These are phyloP conservation scores for Drosophila stalkeri DNA, from an alignment of 2,888 invertebrate genomes.

Conservation along the genomic window DNA sequence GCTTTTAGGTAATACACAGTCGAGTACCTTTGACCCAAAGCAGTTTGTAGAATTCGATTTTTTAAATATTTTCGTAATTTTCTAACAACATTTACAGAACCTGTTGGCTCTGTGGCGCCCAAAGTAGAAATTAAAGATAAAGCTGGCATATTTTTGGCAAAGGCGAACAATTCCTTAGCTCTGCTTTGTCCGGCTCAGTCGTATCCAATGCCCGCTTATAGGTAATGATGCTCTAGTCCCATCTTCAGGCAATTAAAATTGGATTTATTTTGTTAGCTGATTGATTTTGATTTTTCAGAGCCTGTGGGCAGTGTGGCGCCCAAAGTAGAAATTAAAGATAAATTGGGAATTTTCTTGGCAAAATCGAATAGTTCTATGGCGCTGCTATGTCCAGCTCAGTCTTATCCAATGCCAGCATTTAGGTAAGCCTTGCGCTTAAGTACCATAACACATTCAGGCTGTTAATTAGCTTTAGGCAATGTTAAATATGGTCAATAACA, in stretches of 20 bases:
- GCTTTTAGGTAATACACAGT: constrained; percentile 69
- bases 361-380: constrained; percentile 73
- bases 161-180: constrained; percentile 45
- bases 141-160: constrained; percentile 72
- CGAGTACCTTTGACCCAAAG: constrained; percentile 26
- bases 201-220: constrained; percentile 87
- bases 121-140: constrained; percentile 90
- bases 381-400: constrained; percentile 88
- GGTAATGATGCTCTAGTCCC: constrained; percentile 83
- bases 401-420: constrained; percentile 89
- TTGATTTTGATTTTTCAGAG: constrained; percentile 74
- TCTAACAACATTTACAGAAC: constrained; percentile 80
- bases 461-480: neutral
- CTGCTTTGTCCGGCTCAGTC: constrained; percentile 91
- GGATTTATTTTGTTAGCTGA: neutral
- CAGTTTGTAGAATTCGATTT: neutral
- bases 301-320: constrained; percentile 86
- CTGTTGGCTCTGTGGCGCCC: constrained; percentile 85
- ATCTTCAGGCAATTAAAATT: constrained; percentile 11
- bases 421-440: constrained; percentile 84
- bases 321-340: constrained; percentile 90
- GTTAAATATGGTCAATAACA: neutral
- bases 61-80: neutral
- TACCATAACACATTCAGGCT: constrained; percentile 25
- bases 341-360: constrained; percentile 78